Base-by-base conservation (phyloP, 1,140 invertebrate genomes). In the Cyphomyrmex costatus region DNA sequence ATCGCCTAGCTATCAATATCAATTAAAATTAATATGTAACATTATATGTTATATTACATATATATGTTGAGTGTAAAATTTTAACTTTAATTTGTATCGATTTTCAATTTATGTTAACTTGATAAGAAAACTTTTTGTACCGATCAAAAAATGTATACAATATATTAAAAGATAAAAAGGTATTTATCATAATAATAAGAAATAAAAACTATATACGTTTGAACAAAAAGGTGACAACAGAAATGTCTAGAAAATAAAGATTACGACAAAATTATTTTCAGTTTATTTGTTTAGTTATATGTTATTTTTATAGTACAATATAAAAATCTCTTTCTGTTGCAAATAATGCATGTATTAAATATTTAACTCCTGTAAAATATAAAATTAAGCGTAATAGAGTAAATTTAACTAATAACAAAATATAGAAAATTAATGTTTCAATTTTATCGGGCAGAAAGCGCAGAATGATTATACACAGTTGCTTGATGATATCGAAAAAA, bases 401-500 rank as follows among this genome's bases (percentile, higher is more conserved):
- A 70, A 46, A 46, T 24, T 46, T 46, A 70, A 42, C 4, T 42
- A 14, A 33, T 51, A 19, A 19, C 2, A 30, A 80, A 19, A 49
- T 21, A 66, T 65, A 65, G 14, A 63, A 30, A n/a, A 51, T 51
- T 36, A 71, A 71, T 49, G 14, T 51, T 84, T 14, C 6, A 77
- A 60, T 68, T 27, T 76, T 86, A 76, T 82, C 58, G 51, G 56
- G 63, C 61, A 94, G 92, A 90, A 87, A 86, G 86, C 93, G 61
- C 86, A 93, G 80, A 78, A 78, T 10, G 86, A 93, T 65, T 92
- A 93, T 66, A 24, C 85, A 2, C 63, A 90, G 36, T 56, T 91
- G 5, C 30, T 92, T 0, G 85, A 93, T 24, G 79, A 92, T 6
- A 87, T 95, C 2, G 88, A 93, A 12, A 88, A 84, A 51, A 70